phyloP scores from a whole-genome alignment of 2,797 vertebrate genomes.

The Clarias fuscus region DNA sequence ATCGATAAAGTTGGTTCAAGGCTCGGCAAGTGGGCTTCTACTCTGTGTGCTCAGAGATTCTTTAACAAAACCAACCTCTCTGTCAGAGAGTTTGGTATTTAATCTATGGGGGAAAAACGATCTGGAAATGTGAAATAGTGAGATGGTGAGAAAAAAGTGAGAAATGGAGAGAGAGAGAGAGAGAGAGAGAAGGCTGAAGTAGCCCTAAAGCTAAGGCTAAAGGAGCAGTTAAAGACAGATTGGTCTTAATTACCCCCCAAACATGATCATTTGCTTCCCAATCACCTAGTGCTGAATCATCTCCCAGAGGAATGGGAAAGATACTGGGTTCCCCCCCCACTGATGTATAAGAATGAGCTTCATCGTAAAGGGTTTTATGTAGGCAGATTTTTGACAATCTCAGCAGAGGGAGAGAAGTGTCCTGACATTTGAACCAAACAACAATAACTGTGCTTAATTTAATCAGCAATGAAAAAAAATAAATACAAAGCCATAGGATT shows the following conservation, averaged over 20 bases:
- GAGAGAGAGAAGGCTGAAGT: conserved; percentile 46
- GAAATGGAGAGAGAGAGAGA: conserved; percentile 50
- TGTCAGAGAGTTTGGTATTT: conserved; percentile 70
- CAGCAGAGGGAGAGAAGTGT: conserved; percentile 37
- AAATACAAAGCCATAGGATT: not conserved
- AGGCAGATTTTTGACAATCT: conserved; percentile 12
- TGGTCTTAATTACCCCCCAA: conserved; percentile 55
- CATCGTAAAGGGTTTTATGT: conserved; percentile 19
- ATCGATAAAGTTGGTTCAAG: conserved; percentile 69
- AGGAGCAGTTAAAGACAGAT: conserved; percentile 52
- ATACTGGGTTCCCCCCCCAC: conserved; percentile 6
- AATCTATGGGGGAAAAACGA: conserved; percentile 52
- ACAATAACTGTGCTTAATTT: not conserved
- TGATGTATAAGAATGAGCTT: conserved; percentile 10
- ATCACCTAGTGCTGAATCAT: conserved; percentile 49
- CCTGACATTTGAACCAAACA: not conserved
- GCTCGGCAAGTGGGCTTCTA: conserved; percentile 58
- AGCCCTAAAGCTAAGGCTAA: conserved; percentile 14
- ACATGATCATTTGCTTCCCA: conserved; percentile 60
- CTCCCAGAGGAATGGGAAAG: conserved; percentile 42
- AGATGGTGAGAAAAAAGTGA: conserved; percentile 13
- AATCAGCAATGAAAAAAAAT: not conserved
- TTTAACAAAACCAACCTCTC: conserved; percentile 74
- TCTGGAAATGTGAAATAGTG: not conserved
- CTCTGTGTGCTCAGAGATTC: conserved; percentile 68